These are phyloP conservation scores for Sterrhoptilus dennistouni DNA, from an alignment of 2,113 vertebrate species.

Conservation along the genomic window DNA sequence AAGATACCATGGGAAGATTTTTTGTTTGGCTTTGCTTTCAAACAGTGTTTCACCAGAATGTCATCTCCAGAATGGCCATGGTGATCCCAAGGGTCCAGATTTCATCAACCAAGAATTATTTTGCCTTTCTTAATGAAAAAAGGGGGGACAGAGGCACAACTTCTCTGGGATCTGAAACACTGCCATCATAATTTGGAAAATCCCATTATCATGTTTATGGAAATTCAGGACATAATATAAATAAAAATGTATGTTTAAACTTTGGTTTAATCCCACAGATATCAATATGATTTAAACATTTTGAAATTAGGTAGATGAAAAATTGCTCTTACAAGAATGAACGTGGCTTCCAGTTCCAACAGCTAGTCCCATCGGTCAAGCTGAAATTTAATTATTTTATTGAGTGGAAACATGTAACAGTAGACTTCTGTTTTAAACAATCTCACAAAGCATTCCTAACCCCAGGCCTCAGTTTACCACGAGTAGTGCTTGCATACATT, in stretches of 20 bases:
- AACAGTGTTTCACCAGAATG: neutral
- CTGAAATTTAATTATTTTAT: neutral
- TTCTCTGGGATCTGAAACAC: neutral
- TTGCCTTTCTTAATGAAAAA: neutral
- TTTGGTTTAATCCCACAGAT: neutral
- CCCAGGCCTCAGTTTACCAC: neutral
- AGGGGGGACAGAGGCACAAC: fast-evolving
- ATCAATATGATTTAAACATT: neutral
- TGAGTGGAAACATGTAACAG: neutral
- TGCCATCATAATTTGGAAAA: neutral
- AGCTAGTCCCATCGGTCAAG: neutral
- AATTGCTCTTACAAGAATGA: neutral
- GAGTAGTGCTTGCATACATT: neutral
- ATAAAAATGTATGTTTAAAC: neutral
- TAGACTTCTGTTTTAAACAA: neutral
- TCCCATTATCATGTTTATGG: neutral
- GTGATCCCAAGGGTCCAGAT: neutral
- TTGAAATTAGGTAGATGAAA: neutral
- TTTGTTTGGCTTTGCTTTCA: neutral
- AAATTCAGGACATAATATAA: neutral
- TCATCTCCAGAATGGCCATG: neutral
- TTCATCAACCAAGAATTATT: neutral
- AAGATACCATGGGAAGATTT: neutral
- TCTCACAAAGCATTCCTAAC: neutral
- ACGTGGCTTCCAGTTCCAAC: neutral